phyloP scores from a whole-genome alignment of 2,888 invertebrate species.

The Ophion costatus region DNA sequence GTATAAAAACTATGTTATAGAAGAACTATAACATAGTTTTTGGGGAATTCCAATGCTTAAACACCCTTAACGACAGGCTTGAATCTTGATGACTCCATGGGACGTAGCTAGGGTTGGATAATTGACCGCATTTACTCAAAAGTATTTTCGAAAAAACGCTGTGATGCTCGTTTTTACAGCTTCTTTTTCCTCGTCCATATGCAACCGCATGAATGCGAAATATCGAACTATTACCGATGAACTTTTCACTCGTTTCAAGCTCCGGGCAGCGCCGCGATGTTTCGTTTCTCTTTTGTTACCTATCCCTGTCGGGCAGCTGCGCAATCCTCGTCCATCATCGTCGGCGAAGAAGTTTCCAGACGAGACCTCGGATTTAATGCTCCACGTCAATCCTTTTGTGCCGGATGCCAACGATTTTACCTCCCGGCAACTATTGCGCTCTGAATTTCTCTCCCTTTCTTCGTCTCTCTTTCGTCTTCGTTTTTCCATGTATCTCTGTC shows the following conservation, averaged over 20 bases:
- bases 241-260: slow-evolving; percentile 1
- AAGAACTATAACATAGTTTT: no score
- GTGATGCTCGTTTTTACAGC: no score
- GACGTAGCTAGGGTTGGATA: no score
- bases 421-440: slow-evolving; percentile 43
- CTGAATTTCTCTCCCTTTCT: slow-evolving; percentile 30
- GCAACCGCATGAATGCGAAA: background rate
- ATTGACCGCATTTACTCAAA: no score
- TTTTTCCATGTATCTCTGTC: background rate
- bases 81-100: no score
- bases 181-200: no score
- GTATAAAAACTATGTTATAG: no score
- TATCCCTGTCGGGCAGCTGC: slow-evolving; percentile 41
- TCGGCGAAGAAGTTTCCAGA: slow-evolving; percentile 50
- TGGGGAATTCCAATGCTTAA: no score
- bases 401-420: slow-evolving; percentile 59
- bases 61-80: no score
- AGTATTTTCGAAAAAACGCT: no score
- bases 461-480: background rate
- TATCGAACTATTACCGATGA: slow-evolving; percentile 13
- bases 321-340: slow-evolving; percentile 60
- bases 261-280: background rate
- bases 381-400: slow-evolving; percentile 51
- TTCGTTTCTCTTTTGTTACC: slow-evolving; percentile 28
- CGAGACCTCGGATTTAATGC: slow-evolving; percentile 50